These are phyloP conservation scores for Periophthalmus modestus DNA, from an alignment of 2,113 vertebrate genomes.

Conservation along the genomic window DNA sequence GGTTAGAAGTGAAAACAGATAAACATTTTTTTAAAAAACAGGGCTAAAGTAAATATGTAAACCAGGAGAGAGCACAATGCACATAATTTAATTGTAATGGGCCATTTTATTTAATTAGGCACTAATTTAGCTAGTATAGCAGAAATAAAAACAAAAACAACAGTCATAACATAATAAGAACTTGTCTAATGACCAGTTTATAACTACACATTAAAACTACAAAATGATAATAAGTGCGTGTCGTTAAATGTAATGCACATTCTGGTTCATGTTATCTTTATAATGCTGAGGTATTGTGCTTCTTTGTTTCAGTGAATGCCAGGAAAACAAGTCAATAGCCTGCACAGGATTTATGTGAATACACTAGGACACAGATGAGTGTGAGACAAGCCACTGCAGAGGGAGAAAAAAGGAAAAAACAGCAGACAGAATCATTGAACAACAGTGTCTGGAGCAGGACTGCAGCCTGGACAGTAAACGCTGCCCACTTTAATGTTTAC, in stretches of 20 bases:
- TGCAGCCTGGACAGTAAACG: neutral
- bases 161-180: neutral
- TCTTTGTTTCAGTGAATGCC: conserved; percentile 1
- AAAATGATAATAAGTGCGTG: neutral
- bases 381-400: neutral
- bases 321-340: conserved; percentile 10
- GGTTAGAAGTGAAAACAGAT: too few species aligned
- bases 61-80: neutral
- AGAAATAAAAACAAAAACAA: neutral
- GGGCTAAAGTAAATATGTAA: neutral
- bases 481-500: neutral
- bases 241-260: neutral
- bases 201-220: neutral
- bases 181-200: neutral
- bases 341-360: conserved; percentile 1
- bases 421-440: neutral
- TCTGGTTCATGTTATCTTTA: neutral
- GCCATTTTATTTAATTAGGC: neutral
- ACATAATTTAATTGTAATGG: neutral
- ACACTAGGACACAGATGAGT: neutral
- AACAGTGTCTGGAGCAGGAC: neutral
- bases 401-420: neutral
- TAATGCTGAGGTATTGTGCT: neutral
- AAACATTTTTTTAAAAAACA: too few species aligned
- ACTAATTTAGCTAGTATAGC: neutral